Evolutionary conservation across 2,797 vertebrate genomes (phyloP).

Genomic region (Galagoides demidoff): DNA sequence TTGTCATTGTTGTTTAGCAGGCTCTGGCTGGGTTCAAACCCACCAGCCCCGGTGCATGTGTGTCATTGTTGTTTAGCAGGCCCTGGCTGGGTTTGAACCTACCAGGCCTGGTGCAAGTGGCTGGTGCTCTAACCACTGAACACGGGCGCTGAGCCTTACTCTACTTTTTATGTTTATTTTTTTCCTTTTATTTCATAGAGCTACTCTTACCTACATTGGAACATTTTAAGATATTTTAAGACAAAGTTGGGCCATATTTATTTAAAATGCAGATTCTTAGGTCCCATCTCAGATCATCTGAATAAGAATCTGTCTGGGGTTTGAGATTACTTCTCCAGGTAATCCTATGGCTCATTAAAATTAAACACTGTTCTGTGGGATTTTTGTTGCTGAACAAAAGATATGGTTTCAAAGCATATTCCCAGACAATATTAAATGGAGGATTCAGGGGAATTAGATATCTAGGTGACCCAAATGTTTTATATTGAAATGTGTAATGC

Average conservation of each 20-base stretch:
- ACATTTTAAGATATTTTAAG: constrained; percentile 45
- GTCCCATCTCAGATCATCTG: background rate
- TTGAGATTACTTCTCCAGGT: background rate
- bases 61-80: too few relatives aligned
- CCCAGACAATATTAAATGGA: background rate
- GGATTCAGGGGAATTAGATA: background rate
- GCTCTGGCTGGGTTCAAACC: too few relatives aligned
- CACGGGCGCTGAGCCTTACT: background rate
- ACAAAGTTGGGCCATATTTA: background rate
- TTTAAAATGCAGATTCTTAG: constrained; percentile 27
- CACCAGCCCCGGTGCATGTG: too few relatives aligned
- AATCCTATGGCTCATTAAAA: background rate
- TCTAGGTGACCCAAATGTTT: constrained; percentile 20
- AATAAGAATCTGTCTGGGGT: background rate
- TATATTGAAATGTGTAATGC: background rate
- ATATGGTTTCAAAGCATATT: constrained; percentile 12
- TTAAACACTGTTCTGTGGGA: background rate
- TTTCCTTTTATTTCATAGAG: background rate
- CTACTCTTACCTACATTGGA: background rate
- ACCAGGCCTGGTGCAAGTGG: too few relatives aligned
- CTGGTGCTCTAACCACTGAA: too few relatives aligned
- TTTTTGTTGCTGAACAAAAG: constrained; percentile 31
- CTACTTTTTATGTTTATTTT: background rate
- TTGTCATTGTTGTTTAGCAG: background rate
- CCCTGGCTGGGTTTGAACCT: too few relatives aligned